Evolutionary conservation across 2,888 invertebrate genomes (phyloP), one percentile per base, ranked within the genome.

Genomic region (Troides aeacus): DNA sequence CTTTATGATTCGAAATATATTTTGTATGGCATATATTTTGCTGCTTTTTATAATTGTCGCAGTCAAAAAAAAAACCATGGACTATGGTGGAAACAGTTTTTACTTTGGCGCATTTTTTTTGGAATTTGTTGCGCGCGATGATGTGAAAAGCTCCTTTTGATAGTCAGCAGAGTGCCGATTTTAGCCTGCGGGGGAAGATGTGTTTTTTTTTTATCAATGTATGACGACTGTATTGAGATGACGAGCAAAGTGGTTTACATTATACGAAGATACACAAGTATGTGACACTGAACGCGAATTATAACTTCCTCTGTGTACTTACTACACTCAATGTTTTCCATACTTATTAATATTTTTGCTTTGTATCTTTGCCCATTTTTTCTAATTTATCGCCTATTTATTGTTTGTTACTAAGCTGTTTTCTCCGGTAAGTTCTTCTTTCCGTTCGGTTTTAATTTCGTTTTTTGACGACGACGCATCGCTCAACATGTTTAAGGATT

Each of bases 181-280:
- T 30, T 67, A 56, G 61, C 57, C 58, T 67, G 64, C 53, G 61
- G 50, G 61, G 66, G 46, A 53, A 56, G 63, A 66, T 56, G 23
- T 60, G 53, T 65, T 42, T 61, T 66, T n/a, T 69, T 65, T 12
- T 64, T 53, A 24, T 53, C 3, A 21, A 50, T 46, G 21, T 68
- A 59, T 23, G 36, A 64, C 57, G 62, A n/a, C 46, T 36, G 24
- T 65, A 62, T 64, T 66, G 57, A 15, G 57, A 36, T 53, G 66
- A 61, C 12, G 57, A 60, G 60, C 15, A 56, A 12, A 57, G 39
- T 64, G 46, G 78, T 78, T 79, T 79, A 78, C 74, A 77, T 79
- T 79, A 79, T 81, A 82, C 81, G 86, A 87, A 87, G 89, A 89
- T 90, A 89, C 89, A 89, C 89, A 89, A 89, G 89, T 90, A 89